Evolutionary conservation across 1,140 invertebrate species (phyloP).

Genomic region (Zophobas morio): DNA sequence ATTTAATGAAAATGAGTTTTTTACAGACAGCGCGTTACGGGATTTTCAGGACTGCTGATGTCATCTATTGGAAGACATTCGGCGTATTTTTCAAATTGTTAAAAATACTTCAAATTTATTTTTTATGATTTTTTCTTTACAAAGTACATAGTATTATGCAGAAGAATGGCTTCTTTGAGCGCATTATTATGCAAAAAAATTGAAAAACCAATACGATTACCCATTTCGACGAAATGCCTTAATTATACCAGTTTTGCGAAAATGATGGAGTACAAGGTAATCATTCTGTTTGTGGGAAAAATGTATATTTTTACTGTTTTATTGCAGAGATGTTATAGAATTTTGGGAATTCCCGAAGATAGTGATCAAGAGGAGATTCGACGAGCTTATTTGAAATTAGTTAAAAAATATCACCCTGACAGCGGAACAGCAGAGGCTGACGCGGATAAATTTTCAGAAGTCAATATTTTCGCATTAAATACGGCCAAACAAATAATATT

Average conservation of each 20-base stretch:
- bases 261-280: conserved; percentile 20
- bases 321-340: conserved; percentile 76
- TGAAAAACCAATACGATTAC: background rate
- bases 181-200: background rate
- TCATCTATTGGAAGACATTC: background rate
- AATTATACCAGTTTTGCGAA: conserved; percentile 32
- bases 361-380: conserved; percentile 81
- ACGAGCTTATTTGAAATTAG: conserved; percentile 80
- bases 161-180: background rate
- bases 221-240: background rate
- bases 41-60: background rate
- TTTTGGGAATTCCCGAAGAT: conserved; percentile 76
- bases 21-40: background rate
- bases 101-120: conserved; percentile 5
- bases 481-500: conserved; percentile 2
- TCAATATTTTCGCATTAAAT: conserved; percentile 61
- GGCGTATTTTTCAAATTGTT: background rate
- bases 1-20: background rate
- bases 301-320: conserved; percentile 31
- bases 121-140: background rate
- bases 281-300: conserved; percentile 13
- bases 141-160: background rate
- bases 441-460: conserved; percentile 80
- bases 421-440: conserved; percentile 78
- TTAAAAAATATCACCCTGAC: conserved; percentile 88